A percentile compares a stretch with the other conserved stretches of the same genome.
Conservation (phyloP, 2,113 vertebrate species). For the Zosterops lateralis region DNA sequence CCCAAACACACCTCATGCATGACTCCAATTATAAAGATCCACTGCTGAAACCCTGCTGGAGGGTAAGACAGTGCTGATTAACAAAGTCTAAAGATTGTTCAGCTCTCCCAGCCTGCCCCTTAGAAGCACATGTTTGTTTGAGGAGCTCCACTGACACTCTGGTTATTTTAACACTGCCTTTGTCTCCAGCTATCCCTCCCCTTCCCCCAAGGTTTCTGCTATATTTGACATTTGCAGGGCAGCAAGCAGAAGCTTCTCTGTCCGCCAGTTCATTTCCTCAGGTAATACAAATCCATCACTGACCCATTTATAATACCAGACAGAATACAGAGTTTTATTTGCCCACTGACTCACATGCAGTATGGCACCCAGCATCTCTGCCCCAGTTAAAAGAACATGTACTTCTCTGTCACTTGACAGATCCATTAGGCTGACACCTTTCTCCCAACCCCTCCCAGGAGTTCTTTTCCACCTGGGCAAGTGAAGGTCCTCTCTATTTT, state of each 20-base stretch:
- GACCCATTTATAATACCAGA: conserved; percentile 49
- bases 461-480: neutral
- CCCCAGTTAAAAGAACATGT: neutral
- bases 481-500: neutral
- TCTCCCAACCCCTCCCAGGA: neutral
- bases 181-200: neutral
- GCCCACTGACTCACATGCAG: neutral
- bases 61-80: neutral
- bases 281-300: conserved; percentile 56
- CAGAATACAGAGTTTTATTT: conserved; percentile 24
- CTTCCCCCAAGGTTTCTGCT: conserved; percentile 26
- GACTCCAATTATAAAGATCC: neutral
- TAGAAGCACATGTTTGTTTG: neutral
- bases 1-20: neutral
- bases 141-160: neutral
- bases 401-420: neutral
- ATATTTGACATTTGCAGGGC: conserved; percentile 43
- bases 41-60: neutral
- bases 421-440: neutral
- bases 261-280: conserved; percentile 47
- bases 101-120: neutral
- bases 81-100: neutral
- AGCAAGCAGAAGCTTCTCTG: conserved; percentile 24
- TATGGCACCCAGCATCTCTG: neutral
- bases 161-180: neutral